Base-by-base conservation (phyloP, 1,140 invertebrate species). In the Acromyrmex echinatior region DNA sequence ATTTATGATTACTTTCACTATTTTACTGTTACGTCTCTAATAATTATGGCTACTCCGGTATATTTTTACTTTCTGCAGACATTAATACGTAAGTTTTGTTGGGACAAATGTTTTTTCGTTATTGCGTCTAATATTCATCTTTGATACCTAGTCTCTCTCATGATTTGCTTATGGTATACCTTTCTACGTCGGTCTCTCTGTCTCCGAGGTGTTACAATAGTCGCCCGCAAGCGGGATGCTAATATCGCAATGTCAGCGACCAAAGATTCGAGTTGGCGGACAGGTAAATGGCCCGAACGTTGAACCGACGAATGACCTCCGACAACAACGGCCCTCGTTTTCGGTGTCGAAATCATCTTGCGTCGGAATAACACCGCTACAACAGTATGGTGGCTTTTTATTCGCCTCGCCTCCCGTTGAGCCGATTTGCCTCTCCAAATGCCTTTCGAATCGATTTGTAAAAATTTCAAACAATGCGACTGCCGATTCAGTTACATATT, bases 241-340 rank as follows among this genome's bases (percentile, higher is more conserved):
- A 88, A 91, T 91, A 39, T 45, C 68, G 53, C 60, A 74, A 88
- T 81, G 73, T 87, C 77, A 84, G 71, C 81, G 86, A 71, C 89
- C 88, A 90, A 84, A 85, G 86, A 91, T 92, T 91, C 53, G 81
- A 62, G 58, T 88, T 84, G 51, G 70, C 77, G 79, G 86, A 74
- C 91, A 92, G 92, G 91, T 92, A 91, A 91, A 92, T 86, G 87
- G 87, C 87, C 76, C 88, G 92, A 89, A 71, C 92, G 80, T 93
- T 93, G 91, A 92, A 93, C 92, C 92, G 78, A 76, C 91, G 90
- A 92, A 92, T 87, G 92, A 93, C 92, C 92, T 93, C 89, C 87
- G 91, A 93, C 92, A 93, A 93, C 91, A 92, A 92, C 91, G 88
- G 82, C 62, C 91, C 51, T n/a, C 73, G 80, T 91, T 92, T 92